Evolutionary conservation across 2,888 invertebrate genomes (phyloP), one percentile per base, ranked within the genome.

Genomic region (Cancer borealis): DNA sequence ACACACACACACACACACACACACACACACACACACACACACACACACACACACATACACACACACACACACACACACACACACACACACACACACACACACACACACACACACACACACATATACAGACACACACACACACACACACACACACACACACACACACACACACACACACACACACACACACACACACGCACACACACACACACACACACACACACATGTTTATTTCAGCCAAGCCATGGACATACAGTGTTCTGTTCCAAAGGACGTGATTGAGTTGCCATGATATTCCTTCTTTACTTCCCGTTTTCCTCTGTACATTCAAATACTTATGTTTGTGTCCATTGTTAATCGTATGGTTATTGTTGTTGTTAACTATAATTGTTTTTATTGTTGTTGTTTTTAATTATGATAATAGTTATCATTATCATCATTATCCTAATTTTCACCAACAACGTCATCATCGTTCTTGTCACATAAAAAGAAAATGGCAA

Each of bases 11-110:
- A 79, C 79, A 79, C 79, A 79, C 79, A 79, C 79, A 79, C 79
- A 79, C 79, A 79, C 79, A 79, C 79, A 79, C 79, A 79, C 79
- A 79, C 79, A 79, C 79, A 79, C 79, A 79, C 79, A 79, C 79
- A 30, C 30, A 79, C 79, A 79, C 79, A 30, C 30, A 79, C 79
- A 79, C 79, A 79, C 79, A 79, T 30, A 79, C 79, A 79, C 26
- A 79, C 79, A 79, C 79, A 30, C 79, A 79, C n/a, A 79, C 73
- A 79, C 73, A 79, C 73, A 79, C 73, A 79, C 73, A 26, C 26
- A 5, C 54, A 54, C 54, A 26, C 26, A 79, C 79, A 79, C 26
- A 30, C 79, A 8, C 6, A 79, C 79, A 30, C 79, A 79, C 30
- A 79, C 79, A 79, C 79, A 79, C 79, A 79, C 79, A 79, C 79